A percentile compares a stretch with the other conserved stretches of the same genome.
phyloP scores from a whole-genome alignment of 2,888 invertebrate genomes.

The Drosophila austrosaltans region DNA sequence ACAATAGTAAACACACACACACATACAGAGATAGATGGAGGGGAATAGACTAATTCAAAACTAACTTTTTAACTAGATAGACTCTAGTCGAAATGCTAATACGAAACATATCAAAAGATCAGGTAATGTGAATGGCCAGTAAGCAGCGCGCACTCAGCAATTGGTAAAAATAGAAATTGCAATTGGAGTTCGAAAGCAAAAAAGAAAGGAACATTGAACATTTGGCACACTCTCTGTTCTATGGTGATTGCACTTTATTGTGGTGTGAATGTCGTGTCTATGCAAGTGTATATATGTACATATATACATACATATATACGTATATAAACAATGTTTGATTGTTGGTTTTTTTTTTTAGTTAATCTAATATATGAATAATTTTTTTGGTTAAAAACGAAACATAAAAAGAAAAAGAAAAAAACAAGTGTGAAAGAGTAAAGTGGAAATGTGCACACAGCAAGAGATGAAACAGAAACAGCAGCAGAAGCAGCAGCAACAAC shows the following conservation, averaged over 20 bases:
- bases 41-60: not conserved
- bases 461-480: constrained; percentile 28
- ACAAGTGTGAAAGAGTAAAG: constrained; percentile 56
- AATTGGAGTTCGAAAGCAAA: constrained; percentile 33
- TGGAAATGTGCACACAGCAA: constrained; percentile 53
- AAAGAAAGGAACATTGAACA: no score
- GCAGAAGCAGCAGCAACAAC: constrained; percentile 17
- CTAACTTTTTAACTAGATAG: not conserved
- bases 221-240: no score
- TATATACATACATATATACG: constrained; percentile 22
- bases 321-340: constrained; percentile 24
- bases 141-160: not conserved
- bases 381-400: constrained; percentile 19
- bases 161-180: constrained; percentile 10
- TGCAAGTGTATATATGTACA: constrained; percentile 18
- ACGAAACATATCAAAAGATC: no score
- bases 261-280: constrained; percentile 29
- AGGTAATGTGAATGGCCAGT: no score
- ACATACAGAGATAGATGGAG: constrained; percentile 16
- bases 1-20: constrained; percentile 13
- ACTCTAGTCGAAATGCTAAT: not conserved
- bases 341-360: constrained; percentile 41
- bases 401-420: constrained; percentile 52
- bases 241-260: not conserved
- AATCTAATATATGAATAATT: constrained; percentile 25